Conservation (phyloP, 2,888 invertebrate genomes). For the Bibio marci region DNA sequence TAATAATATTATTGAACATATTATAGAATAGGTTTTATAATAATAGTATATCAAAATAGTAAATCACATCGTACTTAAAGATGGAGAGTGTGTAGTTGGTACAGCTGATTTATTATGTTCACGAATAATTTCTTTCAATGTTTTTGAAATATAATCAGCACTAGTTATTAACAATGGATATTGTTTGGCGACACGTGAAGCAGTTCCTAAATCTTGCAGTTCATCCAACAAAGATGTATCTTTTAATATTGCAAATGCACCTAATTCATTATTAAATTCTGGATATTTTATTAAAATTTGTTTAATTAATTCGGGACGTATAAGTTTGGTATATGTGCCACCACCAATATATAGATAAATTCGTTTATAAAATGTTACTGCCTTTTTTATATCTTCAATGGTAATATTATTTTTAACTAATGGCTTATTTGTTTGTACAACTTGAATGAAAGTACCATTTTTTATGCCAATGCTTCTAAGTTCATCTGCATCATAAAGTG, state of each 20-base stretch:
- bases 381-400: no score
- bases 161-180: conserved; percentile 54
- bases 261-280: conserved; percentile 46
- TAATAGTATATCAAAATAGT: not conserved
- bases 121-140: no score
- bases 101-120: conserved; percentile 1
- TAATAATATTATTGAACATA: no score
- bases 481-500: no score
- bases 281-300: conserved; percentile 50
- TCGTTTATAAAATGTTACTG: conserved; percentile 6
- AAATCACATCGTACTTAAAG: not conserved
- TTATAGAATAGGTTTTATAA: no score
- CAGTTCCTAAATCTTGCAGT: conserved; percentile 43
- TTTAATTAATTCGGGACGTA: conserved; percentile 36
- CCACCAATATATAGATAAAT: conserved; percentile 16
- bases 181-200: conserved; percentile 41
- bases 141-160: conserved; percentile 30
- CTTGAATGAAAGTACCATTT: no score
- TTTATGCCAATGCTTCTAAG: no score
- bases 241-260: conserved; percentile 51
- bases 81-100: not conserved
- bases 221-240: conserved; percentile 53
- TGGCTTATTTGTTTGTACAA: no score
- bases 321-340: conserved; percentile 26
- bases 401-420: no score